Conservation (phyloP, 2,797 vertebrate species). For the Chaunax sp. region DNA sequence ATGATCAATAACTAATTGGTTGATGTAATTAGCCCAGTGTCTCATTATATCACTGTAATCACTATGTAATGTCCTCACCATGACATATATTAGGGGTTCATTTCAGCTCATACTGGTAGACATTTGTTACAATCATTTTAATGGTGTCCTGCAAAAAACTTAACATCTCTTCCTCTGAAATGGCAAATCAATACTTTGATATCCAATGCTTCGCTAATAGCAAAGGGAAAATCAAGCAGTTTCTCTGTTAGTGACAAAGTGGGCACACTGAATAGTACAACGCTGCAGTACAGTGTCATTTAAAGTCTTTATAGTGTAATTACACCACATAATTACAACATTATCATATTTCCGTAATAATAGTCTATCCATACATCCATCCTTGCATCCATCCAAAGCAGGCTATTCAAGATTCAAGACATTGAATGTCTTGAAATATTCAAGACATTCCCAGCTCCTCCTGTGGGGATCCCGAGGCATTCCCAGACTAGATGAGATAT, state of each 20-base stretch:
- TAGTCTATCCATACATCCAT: too few relatives aligned
- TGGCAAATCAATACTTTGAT: not conserved
- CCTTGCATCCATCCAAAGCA: too few relatives aligned
- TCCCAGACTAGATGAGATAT: too few relatives aligned
- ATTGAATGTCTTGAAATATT: too few relatives aligned
- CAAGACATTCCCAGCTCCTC: too few relatives aligned
- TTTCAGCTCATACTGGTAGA: not conserved
- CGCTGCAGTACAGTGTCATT: not conserved
- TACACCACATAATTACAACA: too few relatives aligned
- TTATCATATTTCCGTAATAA: too few relatives aligned
- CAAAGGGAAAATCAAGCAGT: not conserved
- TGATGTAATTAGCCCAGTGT: constrained; percentile 34
- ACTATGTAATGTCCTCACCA: constrained; percentile 20
- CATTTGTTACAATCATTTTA: not conserved
- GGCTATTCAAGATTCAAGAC: not conserved
- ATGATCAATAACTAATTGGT: constrained; percentile 55
- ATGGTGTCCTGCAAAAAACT: not conserved
- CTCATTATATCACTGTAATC: constrained; percentile 34
- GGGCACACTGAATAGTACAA: not conserved
- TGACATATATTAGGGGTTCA: constrained; percentile 6
- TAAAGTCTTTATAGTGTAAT: not conserved
- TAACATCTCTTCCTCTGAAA: not conserved
- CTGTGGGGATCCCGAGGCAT: too few relatives aligned
- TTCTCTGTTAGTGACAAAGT: not conserved
- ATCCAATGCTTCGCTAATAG: not conserved